Base-by-base conservation (phyloP, 2,888 invertebrate species). In the Cantharis flavilabris region DNA sequence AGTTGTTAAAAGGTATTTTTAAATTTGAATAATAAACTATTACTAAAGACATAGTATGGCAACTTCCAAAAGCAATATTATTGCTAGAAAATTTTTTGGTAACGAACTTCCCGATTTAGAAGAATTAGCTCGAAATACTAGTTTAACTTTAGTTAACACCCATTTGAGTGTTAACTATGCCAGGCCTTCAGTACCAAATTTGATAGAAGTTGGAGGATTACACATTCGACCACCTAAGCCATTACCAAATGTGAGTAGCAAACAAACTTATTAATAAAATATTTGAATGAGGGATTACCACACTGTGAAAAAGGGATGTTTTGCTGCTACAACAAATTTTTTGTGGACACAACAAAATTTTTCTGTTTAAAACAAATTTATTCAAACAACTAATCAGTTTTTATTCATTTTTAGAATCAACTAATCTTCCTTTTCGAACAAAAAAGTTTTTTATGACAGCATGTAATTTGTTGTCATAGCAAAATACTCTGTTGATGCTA, bases 101-200 rank as follows among this genome's bases (percentile, higher is more conserved):
- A 82, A 87, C 13, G 79, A 83, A 62, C 88, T 89, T 65, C 86
- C 89, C 0, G 88, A 87, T 33, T 81, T 91, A 77, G 88, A 89
- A 63, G 81, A 83, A 3, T 83, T 91, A 75, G 89, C 90, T 2
- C 87, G 87, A 76, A 90, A 90, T 83, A 90, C 90, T 80, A 90
- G 91, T 80, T 83, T 91, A 70, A 87, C 91, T 71, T 82, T 91
- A 62, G 89, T 90, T 0, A 91, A 91, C 80, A 90, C 90, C 73
- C 90, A 91, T 83, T 90, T 89, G 81, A 90, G 90, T 80, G 88
- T 91, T 74, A 90, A 90, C 79, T 89, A 89, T 83, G 90, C 90
- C 5, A 86, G 90, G 9, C 91, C 91, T 0, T 78, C 89, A 30
- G 89, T 90, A 4, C 91, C 91, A 1, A 87, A 89, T 65, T 77